Evolutionary conservation across 2,797 vertebrate species (phyloP), one percentile per base, ranked within the genome.

Genomic region (Scarus forsteni): DNA sequence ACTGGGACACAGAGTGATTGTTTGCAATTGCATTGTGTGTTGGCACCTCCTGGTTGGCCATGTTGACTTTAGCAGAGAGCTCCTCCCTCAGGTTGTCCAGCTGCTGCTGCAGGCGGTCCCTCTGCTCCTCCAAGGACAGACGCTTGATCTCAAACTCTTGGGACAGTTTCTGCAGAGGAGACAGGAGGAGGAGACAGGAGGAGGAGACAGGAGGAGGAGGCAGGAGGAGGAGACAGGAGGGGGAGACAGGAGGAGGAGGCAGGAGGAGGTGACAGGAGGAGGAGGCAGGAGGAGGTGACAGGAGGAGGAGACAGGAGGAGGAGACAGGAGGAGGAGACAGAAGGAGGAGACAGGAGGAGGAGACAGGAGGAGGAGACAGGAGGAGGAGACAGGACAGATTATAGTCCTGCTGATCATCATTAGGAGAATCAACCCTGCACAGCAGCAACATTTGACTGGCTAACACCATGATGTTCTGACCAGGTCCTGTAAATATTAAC

Each of bases 81-180:
- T 97, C 97, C 85, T 98, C 96, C 69, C 95, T 97, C 75, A 98
- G 56, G 67, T 94, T 97, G 91, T 99, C 97, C 42, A 99, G 87
- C 61, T 99, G 95, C 85, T 96, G 96, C 80, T 95, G 95, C 50
- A 99, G 95, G 38, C 95, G 95, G 83, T 94, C 96, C 65, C 96
- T 95, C 92, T 97, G 97, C 39, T 97, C 96, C 92, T 98, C 97
- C 88, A 99, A 73, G 3, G 95, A 96, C 59, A 96, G 80, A 8
- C 94, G 96, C 71, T 97, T 96, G 36, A 97, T 98, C 92, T 98
- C 96, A 92, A 96, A 96, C 86, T 97, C 96, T 87, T 99, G 97
- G 62, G 97, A 97, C 90, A 99, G 90, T 87, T 99, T 97, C 98
- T 92, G 77, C 0, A 73, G 60, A 57, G 13, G 5, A 5, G 66